phyloP scores from a whole-genome alignment of 2,113 vertebrate species.

The Cyprinodon brontotheroides region DNA sequence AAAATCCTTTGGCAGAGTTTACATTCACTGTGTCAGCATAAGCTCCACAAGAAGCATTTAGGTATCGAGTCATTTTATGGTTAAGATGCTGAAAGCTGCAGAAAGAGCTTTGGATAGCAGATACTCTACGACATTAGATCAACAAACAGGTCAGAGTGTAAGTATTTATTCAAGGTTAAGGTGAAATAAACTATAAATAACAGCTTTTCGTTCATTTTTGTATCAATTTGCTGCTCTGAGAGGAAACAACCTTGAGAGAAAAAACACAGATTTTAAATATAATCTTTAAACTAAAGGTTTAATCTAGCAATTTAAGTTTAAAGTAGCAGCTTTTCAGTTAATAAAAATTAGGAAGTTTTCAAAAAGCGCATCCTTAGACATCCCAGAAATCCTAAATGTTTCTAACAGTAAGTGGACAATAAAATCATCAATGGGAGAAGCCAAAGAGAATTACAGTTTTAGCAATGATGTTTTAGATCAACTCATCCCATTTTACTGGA shows the following conservation, averaged over 20 bases:
- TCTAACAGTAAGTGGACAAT: background rate
- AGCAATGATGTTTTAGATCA: background rate
- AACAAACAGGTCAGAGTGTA: slow-evolving; percentile 28
- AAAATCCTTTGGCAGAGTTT: slow-evolving; percentile 23
- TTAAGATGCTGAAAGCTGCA: slow-evolving; percentile 41
- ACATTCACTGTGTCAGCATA: slow-evolving; percentile 44
- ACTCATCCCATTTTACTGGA: background rate
- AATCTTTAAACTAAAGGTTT: background rate
- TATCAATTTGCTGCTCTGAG: background rate
- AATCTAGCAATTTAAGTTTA: background rate
- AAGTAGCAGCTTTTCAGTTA: background rate
- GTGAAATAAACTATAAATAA: slow-evolving; percentile 9
- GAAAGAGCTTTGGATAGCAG: slow-evolving; percentile 48
- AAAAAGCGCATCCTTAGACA: too few species aligned
- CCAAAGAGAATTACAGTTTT: background rate
- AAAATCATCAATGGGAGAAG: background rate
- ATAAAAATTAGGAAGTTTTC: too few species aligned
- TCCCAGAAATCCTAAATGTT: too few species aligned
- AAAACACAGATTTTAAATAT: background rate
- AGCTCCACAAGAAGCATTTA: slow-evolving; percentile 22
- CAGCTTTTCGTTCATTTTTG: background rate
- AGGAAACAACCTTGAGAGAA: background rate
- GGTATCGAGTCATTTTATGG: slow-evolving; percentile 40
- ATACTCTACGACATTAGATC: slow-evolving; percentile 10
- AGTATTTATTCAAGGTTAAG: slow-evolving; percentile 26